Conservation (phyloP, 2,113 vertebrate species). For the Ameiurus melas region DNA sequence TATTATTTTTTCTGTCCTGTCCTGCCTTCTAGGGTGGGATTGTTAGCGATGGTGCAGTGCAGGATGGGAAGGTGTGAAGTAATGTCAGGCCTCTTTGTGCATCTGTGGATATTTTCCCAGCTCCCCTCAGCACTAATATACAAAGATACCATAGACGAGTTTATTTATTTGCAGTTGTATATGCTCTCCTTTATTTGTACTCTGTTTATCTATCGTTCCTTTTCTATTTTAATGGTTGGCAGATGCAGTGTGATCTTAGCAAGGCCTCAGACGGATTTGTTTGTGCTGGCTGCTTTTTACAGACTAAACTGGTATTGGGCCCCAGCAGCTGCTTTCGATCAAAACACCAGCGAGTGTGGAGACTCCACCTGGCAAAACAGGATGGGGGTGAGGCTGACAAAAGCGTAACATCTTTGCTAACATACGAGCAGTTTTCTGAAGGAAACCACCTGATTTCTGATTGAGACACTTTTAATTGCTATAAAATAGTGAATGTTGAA, state of each 20-base stretch:
- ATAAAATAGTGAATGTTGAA: conserved; percentile 35
- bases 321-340: conserved; percentile 88
- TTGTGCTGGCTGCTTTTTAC: conserved; percentile 88
- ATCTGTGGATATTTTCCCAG: conserved; percentile 61
- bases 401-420: conserved; percentile 70
- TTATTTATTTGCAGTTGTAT: conserved; percentile 87
- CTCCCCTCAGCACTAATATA: conserved; percentile 67
- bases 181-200: conserved; percentile 73
- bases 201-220: conserved; percentile 40
- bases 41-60: background rate
- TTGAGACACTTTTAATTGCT: conserved; percentile 53
- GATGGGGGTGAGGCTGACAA: conserved; percentile 74
- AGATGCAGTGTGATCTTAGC: conserved; percentile 78
- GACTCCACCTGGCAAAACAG: conserved; percentile 93
- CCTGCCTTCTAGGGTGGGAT: background rate
- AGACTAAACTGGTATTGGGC: conserved; percentile 82
- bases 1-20: background rate
- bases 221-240: conserved; percentile 84
- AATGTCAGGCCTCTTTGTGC: conserved; percentile 23
- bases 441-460: conserved; percentile 70
- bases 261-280: conserved; percentile 84
- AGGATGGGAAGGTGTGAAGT: background rate
- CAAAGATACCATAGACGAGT: conserved; percentile 75
- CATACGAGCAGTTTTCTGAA: conserved; percentile 73
- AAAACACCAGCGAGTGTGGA: conserved; percentile 70